These are phyloP conservation scores for Philaethria dido DNA, from an alignment of 2,888 invertebrate species.

Conservation along the genomic window DNA sequence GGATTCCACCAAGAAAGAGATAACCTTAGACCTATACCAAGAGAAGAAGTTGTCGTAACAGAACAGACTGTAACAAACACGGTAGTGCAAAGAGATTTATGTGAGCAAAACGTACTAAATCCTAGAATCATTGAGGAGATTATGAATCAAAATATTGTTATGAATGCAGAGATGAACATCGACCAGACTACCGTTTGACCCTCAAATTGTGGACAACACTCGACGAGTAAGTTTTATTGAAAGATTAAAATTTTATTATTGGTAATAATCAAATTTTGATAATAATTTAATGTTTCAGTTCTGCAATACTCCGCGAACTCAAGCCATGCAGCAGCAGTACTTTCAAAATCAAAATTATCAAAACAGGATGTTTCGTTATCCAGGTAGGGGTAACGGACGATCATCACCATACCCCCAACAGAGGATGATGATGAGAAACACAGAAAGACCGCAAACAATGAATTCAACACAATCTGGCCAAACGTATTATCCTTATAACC, in stretches of 20 bases:
- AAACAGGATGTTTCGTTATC: neutral
- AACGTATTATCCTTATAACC: neutral
- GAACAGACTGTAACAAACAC: neutral
- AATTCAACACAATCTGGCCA: neutral
- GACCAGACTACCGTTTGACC: neutral
- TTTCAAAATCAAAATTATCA: constrained; percentile 1
- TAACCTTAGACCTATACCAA: neutral
- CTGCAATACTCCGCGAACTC: neutral
- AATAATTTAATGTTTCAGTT: constrained; percentile 4
- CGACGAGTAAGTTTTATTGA: constrained; percentile 6
- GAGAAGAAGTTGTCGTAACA: neutral
- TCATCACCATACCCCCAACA: neutral
- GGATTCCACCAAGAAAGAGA: neutral
- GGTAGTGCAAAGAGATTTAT: neutral
- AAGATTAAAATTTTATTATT: neutral
- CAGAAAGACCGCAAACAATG: neutral
- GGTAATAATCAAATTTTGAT: neutral
- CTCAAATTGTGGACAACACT: neutral
- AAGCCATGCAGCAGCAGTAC: neutral
- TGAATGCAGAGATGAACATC: neutral
- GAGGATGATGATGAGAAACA: neutral
- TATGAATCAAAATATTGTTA: neutral
- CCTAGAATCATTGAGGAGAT: neutral
- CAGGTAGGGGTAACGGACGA: neutral
- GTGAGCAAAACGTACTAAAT: neutral